phyloP scores from a whole-genome alignment of 2,113 vertebrate genomes.

The Ammodytes dubius region DNA sequence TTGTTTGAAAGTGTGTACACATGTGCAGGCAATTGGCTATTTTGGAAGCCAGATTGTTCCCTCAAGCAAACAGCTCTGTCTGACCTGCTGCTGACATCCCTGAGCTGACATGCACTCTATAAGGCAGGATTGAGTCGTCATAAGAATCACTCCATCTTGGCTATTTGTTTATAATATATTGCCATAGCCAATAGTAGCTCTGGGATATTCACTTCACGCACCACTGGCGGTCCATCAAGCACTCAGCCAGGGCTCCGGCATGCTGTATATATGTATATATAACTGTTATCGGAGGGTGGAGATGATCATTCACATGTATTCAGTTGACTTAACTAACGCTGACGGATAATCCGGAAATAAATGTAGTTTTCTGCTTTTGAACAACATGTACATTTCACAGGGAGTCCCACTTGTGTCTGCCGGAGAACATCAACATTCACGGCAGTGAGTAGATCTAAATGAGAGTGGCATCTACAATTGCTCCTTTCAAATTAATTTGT shows the following conservation, averaged over 20 bases:
- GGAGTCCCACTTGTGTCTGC: constrained; percentile 36
- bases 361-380: constrained; percentile 44
- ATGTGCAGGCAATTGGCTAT: constrained; percentile 38
- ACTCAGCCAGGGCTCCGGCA: constrained; percentile 27
- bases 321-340: constrained; percentile 59
- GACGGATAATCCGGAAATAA: constrained; percentile 61
- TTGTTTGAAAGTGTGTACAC: constrained; percentile 19
- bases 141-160: constrained; percentile 44
- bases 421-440: constrained; percentile 37
- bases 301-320: constrained; percentile 44
- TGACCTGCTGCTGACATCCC: constrained; percentile 63
- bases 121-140: constrained; percentile 49
- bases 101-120: constrained; percentile 11
- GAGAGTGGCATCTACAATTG: constrained; percentile 39
- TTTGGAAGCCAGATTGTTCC: constrained; percentile 60
- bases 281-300: constrained; percentile 8
- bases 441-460: constrained; percentile 35
- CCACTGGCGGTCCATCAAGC: constrained; percentile 47
- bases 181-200: constrained; percentile 1
- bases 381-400: constrained; percentile 37
- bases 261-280: background rate
- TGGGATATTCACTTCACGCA: constrained; percentile 45
- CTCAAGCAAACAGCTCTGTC: constrained; percentile 49
- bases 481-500: constrained; percentile 48
- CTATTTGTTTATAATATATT: constrained; percentile 65